phyloP scores from a whole-genome alignment of 2,888 invertebrate genomes.

The Sceliomorpha sp. region DNA sequence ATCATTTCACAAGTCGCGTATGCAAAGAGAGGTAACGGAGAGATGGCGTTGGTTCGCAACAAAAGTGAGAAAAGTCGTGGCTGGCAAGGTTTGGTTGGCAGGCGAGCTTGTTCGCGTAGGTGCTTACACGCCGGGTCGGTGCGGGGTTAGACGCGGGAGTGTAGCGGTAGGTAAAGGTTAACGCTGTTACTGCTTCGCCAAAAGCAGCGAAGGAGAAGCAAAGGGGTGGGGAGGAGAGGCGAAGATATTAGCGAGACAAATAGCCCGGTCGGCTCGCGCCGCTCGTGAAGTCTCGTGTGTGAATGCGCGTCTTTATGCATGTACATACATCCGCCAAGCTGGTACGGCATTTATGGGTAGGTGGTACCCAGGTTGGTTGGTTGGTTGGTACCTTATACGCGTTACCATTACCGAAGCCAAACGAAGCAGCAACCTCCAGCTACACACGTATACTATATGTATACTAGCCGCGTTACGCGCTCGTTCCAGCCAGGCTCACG shows the following conservation, averaged over 20 bases:
- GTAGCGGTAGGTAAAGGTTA: conserved; percentile 49
- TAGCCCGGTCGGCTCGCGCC: conserved; percentile 64
- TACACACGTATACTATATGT: conserved; percentile 23
- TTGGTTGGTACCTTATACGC: conserved; percentile 37
- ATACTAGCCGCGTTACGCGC: conserved; percentile 60
- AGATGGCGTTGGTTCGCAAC: conserved; percentile 1
- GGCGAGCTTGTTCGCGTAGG: conserved; percentile 63
- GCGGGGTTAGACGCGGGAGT: conserved; percentile 48
- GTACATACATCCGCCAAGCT: conserved; percentile 14
- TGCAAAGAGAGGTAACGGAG: no score
- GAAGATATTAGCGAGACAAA: conserved; percentile 75
- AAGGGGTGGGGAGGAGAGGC: conserved; percentile 32
- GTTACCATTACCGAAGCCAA: conserved; percentile 14
- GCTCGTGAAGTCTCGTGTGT: conserved; percentile 41
- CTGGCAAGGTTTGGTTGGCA: neutral
- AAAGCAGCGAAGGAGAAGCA: conserved; percentile 52
- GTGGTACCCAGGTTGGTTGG: conserved; percentile 26
- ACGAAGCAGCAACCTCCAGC: conserved; percentile 12
- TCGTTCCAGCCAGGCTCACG: conserved; percentile 75
- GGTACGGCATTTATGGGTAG: conserved; percentile 5
- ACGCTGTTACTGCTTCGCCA: conserved; percentile 46
- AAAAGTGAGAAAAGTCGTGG: conserved; percentile 25
- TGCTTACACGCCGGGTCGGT: conserved; percentile 61
- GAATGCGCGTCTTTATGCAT: conserved; percentile 51
- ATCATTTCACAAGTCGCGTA: no score